These are phyloP conservation scores for Coregonus suidteri DNA, from an alignment of 2,797 vertebrate species.

Conservation along the genomic window DNA sequence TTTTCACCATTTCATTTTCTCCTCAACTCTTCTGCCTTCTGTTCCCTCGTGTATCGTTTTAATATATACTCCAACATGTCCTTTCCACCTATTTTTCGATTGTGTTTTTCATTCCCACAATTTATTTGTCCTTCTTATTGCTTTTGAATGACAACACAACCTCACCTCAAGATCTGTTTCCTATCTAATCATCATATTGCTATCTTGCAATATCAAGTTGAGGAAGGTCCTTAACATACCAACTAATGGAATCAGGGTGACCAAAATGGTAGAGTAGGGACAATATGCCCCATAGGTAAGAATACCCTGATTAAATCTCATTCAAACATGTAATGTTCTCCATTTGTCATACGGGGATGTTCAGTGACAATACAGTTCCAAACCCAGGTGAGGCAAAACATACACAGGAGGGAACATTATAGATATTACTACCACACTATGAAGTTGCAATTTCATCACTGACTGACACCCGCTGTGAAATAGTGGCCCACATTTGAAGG, in stretches of 20 bases:
- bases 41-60: neutral
- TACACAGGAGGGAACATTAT: neutral
- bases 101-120: neutral
- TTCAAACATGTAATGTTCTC: neutral
- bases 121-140: neutral
- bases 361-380: neutral
- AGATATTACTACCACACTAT: neutral
- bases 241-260: neutral
- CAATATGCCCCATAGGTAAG: neutral
- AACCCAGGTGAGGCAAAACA: neutral
- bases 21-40: neutral
- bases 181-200: neutral
- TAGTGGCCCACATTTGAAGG: too few species aligned
- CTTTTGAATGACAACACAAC: neutral
- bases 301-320: neutral
- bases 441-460: neutral
- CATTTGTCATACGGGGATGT: neutral
- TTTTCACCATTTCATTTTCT: neutral
- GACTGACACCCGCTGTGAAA: too few species aligned
- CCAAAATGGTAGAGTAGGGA: neutral
- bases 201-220: neutral
- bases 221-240: too few species aligned
- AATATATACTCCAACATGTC: neutral
- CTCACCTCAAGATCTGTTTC: neutral
- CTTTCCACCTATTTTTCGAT: neutral